Base-by-base conservation (phyloP, 1,140 invertebrate species). In the Lepidurus couesii region DNA sequence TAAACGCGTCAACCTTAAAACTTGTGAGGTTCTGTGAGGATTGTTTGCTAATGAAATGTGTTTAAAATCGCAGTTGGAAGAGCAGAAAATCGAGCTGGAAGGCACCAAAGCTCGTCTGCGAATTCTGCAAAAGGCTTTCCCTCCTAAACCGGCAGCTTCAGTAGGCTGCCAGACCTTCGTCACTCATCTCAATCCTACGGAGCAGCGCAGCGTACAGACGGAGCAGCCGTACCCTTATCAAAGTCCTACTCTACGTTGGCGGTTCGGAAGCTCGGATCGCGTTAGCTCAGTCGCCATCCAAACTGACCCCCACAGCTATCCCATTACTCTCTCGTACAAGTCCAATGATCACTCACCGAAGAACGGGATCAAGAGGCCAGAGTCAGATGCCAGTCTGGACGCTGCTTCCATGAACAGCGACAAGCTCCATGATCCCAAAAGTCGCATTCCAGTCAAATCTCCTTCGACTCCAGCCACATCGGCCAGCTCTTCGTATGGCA, bases 51-150 rank as follows among this genome's bases (percentile, higher is more conserved):
- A 44, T 76, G 44, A 4, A 4, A 16, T 76, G 24, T 73, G 78
- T 74, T 81, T 80, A 78, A 79, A 81, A 78, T 84, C 85, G 76
- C 86, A 93, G 92, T 84, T 94, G 81, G 92, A 92, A 83, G 92
- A 94, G 84, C 90, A 91, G 82, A 92, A 89, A 80, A 93, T 94
- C 80, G 92, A 95, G 83, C 82, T 94, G 80, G 92, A 94, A 84
- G 92, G 92, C 7, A 93, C 92, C 2, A 86, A 89, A 80, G 92
- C 92, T 0, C 88, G 90, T 74, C 87, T 93, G 16, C 88, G 92
- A 13, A 87, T 93, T 65, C 83, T 93, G 34, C 92, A 93, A 82
- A 88, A 84, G 42, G 26, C 43, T 43, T 75, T 75, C 2, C 73
- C 78, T 26, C 78, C 78, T 65, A 65, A 65, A 65, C 53, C 53